Percentiles rank a stretch among this genome's conserved stretches.
Evolutionary conservation across 2,113 vertebrate genomes (phyloP).

Genomic region (Ictalurus furcatus): DNA sequence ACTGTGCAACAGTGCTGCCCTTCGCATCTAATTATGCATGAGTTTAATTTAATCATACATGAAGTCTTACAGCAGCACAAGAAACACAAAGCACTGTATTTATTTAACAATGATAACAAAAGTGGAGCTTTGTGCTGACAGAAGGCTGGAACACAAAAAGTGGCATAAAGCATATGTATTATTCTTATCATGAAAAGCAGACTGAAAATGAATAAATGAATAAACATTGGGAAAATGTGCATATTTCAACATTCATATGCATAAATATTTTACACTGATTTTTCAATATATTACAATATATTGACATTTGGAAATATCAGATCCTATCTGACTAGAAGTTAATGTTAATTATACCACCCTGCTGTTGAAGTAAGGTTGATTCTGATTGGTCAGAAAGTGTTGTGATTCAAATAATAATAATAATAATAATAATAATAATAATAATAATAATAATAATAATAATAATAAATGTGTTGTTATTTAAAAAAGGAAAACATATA

Average conservation of each 20-base stretch:
- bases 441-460: neutral
- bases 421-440: neutral
- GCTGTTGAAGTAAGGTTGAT: neutral
- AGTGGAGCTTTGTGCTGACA: neutral
- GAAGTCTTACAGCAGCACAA: neutral
- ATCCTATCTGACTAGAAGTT: neutral
- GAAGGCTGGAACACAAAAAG: neutral
- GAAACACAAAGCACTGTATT: neutral
- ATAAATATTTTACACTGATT: neutral
- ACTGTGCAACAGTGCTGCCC: neutral
- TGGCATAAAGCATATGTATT: neutral
- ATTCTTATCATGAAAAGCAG: too few relatives aligned
- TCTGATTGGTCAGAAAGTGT: neutral
- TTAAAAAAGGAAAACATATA: neutral
- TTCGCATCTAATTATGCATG: neutral
- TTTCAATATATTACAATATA: neutral
- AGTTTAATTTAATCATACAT: neutral
- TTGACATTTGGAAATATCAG: neutral
- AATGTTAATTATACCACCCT: neutral
- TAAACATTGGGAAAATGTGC: neutral
- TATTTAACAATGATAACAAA: neutral
- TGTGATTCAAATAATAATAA: too few relatives aligned
- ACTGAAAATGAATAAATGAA: neutral
- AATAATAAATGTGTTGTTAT: neutral
- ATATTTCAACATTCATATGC: neutral